Base-by-base conservation (phyloP, 2,888 invertebrate genomes). In the Phortica magna region DNA sequence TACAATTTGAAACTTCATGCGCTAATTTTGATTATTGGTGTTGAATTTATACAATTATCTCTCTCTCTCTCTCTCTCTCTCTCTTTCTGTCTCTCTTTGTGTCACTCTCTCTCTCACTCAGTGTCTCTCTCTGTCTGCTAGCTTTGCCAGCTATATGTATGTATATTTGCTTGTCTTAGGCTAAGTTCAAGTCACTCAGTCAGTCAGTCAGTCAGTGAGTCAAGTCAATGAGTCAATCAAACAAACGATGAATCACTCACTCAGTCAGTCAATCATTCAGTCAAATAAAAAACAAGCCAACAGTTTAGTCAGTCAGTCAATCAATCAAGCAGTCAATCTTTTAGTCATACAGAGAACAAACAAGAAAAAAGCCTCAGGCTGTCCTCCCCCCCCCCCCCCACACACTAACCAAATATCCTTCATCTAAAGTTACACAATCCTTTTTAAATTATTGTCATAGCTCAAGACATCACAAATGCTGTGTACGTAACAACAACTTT, bases 1-100 rank as follows among this genome's bases (percentile, higher is more conserved):
- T 67, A 17, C 73, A 64, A 42, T 65, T 64, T 31, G 74, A 67
- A 19, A 76, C 85, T 59, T 81, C 81, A 71, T 87, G 85, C 84
- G 79, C 87, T 42, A 84, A 85, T 79, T 83, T 85, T 53, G 85
- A 87, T 73, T 85, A 87, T 75, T 85, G 88, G 88, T 85, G 85
- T 80, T 85, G 84, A 74, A 73, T 12, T 14, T 17, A 12, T 7
- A n/a, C n/a, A n/a, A n/a, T n/a, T n/a, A n/a, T 12, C 9, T 0
- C 9, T 48, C 48, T 48, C 14, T 12, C 1, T 48, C 14, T 48
- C 48, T 48, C 48, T 12, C 9, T 0, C 9, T 48, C 48, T 48
- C 14, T 12, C 1, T 48, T 6, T 48, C 48, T 48, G 48, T 14
- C 0, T 48, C 10, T 9, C 1, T 12, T 5, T 48, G 1, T 48